Percentiles rank a stretch among this genome's conserved stretches.
Evolutionary conservation across 2,797 vertebrate species (phyloP).

Genomic region (Cuculus canorus): DNA sequence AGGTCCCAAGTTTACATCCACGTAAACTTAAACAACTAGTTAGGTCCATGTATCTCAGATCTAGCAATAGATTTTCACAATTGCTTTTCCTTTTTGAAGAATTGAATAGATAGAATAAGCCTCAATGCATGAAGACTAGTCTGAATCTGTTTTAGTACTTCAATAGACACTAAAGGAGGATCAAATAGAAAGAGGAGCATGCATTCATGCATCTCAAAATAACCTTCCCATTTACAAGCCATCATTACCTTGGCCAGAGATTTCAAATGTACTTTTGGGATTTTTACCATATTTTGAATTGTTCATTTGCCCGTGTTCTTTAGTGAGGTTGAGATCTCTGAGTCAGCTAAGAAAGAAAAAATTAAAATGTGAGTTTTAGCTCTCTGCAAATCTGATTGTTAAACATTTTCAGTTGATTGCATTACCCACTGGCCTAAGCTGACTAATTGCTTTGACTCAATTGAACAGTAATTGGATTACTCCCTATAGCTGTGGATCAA

Average conservation of each 20-base stretch:
- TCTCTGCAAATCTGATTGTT: slow-evolving; percentile 23
- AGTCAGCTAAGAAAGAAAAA: slow-evolving; percentile 10
- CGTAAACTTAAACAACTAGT: not conserved
- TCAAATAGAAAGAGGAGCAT: not conserved
- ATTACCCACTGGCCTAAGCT: slow-evolving; percentile 50
- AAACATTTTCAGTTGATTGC: slow-evolving; percentile 39
- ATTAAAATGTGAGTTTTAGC: not conserved
- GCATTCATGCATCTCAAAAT: not conserved
- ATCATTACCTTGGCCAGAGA: not conserved
- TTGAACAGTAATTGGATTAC: slow-evolving; percentile 55
- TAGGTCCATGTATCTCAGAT: not conserved
- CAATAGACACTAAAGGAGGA: not conserved
- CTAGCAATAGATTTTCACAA: not conserved
- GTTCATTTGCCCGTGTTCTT: not conserved
- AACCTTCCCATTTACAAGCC: not conserved
- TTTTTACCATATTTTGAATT: not conserved
- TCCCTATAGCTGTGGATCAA: slow-evolving; percentile 39
- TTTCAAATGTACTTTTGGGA: not conserved
- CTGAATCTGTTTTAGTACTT: not conserved
- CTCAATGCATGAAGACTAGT: not conserved
- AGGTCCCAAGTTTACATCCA: not conserved
- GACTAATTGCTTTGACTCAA: slow-evolving; percentile 54
- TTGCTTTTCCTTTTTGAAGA: not conserved
- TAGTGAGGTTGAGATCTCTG: not conserved
- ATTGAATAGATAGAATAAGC: not conserved